phyloP scores from a whole-genome alignment of 2,888 invertebrate species.

The Uropetala carovei region DNA sequence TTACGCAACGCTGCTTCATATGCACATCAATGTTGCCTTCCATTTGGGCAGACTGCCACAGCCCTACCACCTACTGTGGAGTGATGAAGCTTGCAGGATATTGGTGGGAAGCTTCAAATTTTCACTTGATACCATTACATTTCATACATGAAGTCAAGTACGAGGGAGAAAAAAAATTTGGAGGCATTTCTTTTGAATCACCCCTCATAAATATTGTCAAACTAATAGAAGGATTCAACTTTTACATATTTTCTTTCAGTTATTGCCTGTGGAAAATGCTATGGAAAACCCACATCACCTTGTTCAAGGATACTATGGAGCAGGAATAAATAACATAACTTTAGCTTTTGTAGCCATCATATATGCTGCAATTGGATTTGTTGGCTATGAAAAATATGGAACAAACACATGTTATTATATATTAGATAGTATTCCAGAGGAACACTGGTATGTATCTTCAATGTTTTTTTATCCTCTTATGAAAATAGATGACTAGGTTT shows the following conservation, averaged over 20 bases:
- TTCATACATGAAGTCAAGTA: conserved; percentile 77
- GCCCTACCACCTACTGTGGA: conserved; percentile 70
- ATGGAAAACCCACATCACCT: conserved; percentile 21
- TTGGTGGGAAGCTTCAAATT: conserved; percentile 2
- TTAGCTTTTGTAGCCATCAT: neutral
- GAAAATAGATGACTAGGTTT: neutral
- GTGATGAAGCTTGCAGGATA: conserved; percentile 67
- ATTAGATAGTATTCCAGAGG: neutral
- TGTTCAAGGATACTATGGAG: neutral
- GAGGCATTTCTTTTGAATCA: conserved; percentile 77
- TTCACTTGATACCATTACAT: conserved; percentile 72
- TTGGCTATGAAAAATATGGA: neutral
- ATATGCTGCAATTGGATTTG: neutral
- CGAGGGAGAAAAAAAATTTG: conserved; percentile 81
- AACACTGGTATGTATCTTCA: neutral
- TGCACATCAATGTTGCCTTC: too few relatives aligned
- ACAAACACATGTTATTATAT: neutral
- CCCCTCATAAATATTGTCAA: too few relatives aligned
- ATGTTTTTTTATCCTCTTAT: neutral
- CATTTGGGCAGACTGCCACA: conserved; percentile 67
- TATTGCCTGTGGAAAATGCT: neutral
- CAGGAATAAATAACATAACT: neutral
- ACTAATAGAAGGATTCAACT: neutral
- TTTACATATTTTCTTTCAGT: neutral
- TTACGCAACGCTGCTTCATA: too few relatives aligned